phyloP scores from a whole-genome alignment of 2,113 vertebrate genomes.

The Trogon surrucura region DNA sequence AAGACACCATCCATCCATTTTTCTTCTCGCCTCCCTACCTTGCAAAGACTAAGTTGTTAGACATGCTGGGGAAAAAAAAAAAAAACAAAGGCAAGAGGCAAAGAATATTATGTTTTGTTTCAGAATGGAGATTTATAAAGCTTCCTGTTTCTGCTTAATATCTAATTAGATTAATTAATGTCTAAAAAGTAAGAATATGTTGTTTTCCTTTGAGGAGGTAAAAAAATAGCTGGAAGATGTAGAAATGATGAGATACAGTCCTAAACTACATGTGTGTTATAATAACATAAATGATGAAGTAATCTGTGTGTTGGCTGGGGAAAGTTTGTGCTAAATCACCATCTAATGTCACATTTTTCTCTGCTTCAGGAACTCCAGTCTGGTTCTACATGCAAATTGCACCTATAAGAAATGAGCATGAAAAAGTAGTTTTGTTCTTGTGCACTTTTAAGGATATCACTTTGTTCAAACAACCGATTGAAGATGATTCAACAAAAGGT shows the following conservation, averaged over 20 bases:
- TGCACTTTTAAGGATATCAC: constrained; percentile 99
- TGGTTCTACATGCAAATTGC: constrained; percentile 99
- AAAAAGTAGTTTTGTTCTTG: constrained; percentile 96
- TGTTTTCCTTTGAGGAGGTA: neutral
- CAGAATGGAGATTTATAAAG: neutral
- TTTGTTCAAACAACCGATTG: constrained; percentile 96
- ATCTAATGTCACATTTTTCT: neutral
- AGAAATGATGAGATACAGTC: neutral
- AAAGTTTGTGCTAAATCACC: neutral
- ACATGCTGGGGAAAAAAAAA: neutral
- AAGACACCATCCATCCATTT: neutral
- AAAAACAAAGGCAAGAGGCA: neutral
- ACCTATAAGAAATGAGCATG: constrained; percentile 96
- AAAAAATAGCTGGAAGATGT: neutral
- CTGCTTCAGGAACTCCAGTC: constrained; percentile 89
- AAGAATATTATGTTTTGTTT: neutral
- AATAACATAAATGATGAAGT: neutral
- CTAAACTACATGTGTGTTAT: neutral
- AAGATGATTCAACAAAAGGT: constrained; percentile 96
- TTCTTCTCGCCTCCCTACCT: neutral
- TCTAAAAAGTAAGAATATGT: neutral
- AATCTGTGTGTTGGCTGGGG: neutral
- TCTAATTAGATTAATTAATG: neutral
- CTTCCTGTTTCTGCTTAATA: neutral
- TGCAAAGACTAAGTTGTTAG: neutral